Percentiles rank a stretch among this genome's conserved stretches.
phyloP scores from a whole-genome alignment of 1,140 invertebrate species.

The Drosophila sulfurigaster region DNA sequence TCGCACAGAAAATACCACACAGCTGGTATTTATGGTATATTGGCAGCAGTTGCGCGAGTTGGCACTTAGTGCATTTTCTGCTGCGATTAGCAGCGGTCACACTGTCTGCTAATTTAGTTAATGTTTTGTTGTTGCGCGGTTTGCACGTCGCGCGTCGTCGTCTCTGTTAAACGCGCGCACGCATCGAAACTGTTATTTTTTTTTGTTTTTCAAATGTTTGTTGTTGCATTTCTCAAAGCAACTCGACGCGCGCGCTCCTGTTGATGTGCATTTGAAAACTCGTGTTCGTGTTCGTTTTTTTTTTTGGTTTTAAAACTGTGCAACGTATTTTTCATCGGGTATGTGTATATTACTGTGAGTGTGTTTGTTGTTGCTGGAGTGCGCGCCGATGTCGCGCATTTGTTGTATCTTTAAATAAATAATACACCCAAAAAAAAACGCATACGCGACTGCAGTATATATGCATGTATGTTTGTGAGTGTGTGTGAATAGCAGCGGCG shows the following conservation, averaged over 20 bases:
- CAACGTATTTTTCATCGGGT: constrained; percentile 13
- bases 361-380: constrained; percentile 5
- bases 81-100: constrained; percentile 4
- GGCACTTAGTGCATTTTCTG: background rate
- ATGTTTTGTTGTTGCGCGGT: constrained; percentile 51
- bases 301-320: constrained; percentile 10
- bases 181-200: constrained; percentile 38
- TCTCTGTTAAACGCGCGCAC: constrained; percentile 19
- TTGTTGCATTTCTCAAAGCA: constrained; percentile 30
- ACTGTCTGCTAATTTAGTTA: constrained; percentile 41
- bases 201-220: constrained; percentile 37
- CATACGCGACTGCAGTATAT: constrained; percentile 20
- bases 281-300: constrained; percentile 1
- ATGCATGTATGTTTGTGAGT: constrained; percentile 10
- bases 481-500: constrained; percentile 38
- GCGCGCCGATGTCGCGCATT: constrained; percentile 16
- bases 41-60: background rate
- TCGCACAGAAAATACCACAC: background rate
- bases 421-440: constrained; percentile 28
- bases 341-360: background rate
- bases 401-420: constrained; percentile 43
- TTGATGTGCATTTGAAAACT: constrained; percentile 40
- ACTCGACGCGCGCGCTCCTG: constrained; percentile 26
- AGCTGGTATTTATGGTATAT: constrained; percentile 17
- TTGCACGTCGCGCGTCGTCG: constrained; percentile 37